These are phyloP conservation scores for Rousettus madagascariensis DNA, from an alignment of 2,797 vertebrate species.

Conservation along the genomic window DNA sequence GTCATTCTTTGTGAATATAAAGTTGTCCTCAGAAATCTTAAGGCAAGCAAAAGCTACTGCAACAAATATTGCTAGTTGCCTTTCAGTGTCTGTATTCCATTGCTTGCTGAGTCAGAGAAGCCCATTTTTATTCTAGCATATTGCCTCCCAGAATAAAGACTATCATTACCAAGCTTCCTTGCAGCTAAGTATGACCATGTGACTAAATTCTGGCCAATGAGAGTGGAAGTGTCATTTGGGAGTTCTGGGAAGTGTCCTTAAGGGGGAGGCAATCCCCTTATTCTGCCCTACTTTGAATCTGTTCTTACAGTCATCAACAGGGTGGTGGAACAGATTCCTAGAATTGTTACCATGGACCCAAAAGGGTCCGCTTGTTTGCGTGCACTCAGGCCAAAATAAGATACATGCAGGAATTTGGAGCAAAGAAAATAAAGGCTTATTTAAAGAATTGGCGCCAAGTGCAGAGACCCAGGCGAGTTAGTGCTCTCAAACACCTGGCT, in stretches of 20 bases:
- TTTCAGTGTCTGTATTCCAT: not conserved
- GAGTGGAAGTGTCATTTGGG: not conserved
- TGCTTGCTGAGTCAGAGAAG: not conserved
- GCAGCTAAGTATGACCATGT: not conserved
- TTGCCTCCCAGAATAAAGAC: not conserved
- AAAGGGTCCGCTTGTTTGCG: too few species aligned
- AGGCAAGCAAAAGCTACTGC: not conserved
- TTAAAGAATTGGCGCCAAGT: too few species aligned
- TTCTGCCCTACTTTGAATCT: not conserved
- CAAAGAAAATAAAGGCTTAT: too few species aligned
- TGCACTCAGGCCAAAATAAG: too few species aligned
- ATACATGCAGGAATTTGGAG: too few species aligned
- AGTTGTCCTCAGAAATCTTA: conserved; percentile 9
- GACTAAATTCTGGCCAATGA: not conserved
- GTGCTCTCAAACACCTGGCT: too few species aligned
- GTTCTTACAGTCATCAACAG: not conserved
- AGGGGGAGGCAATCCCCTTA: not conserved
- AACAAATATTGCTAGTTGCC: not conserved
- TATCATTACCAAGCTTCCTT: not conserved
- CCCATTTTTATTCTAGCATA: not conserved
- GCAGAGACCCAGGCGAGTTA: too few species aligned
- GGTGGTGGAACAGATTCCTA: not conserved
- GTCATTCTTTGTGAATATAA: not conserved
- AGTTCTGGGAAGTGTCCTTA: not conserved
- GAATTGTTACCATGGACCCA: too few species aligned